phyloP scores from a whole-genome alignment of 30 jellyfish, hydroid and myxozoan species.

The Clytia hemisphaerica region DNA sequence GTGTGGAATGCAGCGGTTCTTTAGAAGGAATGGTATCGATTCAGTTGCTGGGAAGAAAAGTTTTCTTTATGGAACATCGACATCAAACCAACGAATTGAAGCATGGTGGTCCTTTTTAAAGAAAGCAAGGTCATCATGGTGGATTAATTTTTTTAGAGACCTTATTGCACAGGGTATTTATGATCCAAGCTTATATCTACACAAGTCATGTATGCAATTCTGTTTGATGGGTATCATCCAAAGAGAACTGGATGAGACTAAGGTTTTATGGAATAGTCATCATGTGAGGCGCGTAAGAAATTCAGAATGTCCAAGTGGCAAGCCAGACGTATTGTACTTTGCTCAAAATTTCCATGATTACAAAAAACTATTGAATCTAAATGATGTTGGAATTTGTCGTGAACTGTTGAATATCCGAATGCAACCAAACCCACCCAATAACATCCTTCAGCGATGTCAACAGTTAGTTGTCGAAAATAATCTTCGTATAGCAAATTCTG shows the following conservation, averaged over 20 bases:
- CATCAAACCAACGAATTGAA: conserved; percentile 42
- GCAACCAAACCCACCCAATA: no score
- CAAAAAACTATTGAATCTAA: no score
- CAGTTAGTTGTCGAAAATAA: no score
- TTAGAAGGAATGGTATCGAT: conserved; percentile 24
- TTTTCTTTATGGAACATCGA: conserved; percentile 22
- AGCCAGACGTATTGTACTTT: conserved; percentile 26
- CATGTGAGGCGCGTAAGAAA: conserved; percentile 9
- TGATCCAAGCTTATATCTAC: conserved; percentile 9
- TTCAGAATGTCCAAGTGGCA: conserved; percentile 27
- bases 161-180: conserved; percentile 17
- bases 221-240: conserved; percentile 27
- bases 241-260: conserved; percentile 25
- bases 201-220: conserved; percentile 25
- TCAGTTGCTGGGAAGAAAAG: conserved; percentile 7
- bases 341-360: background rate
- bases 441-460: no score
- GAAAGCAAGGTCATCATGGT: conserved; percentile 27
- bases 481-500: no score
- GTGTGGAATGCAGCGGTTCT: conserved; percentile 35
- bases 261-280: conserved; percentile 15
- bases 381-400: no score
- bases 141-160: conserved; percentile 41
- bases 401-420: no score
- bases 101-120: conserved; percentile 43